phyloP scores from a whole-genome alignment of 2,113 vertebrate genomes.

The Vireo altiloquus region DNA sequence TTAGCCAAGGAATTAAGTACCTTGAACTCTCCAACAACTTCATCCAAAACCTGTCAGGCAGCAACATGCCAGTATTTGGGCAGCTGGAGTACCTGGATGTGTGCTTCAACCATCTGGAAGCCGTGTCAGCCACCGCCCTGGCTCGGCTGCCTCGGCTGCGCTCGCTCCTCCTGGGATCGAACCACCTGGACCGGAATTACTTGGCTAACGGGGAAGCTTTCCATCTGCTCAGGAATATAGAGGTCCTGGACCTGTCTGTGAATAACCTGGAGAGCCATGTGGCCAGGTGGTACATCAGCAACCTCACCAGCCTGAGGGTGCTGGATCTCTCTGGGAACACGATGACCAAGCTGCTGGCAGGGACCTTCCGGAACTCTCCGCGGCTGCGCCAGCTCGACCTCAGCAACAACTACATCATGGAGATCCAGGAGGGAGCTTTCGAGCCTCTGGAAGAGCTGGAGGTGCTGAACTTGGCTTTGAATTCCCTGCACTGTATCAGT shows the following conservation, averaged over 20 bases:
- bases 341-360: slow-evolving; percentile 63
- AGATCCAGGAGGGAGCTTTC: slow-evolving; percentile 74
- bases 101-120: slow-evolving; percentile 76
- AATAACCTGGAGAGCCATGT: slow-evolving; percentile 72
- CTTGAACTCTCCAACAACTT: slow-evolving; percentile 81
- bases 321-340: slow-evolving; percentile 73
- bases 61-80: slow-evolving; percentile 30
- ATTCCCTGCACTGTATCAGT: slow-evolving; percentile 74
- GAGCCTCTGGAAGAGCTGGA: slow-evolving; percentile 67
- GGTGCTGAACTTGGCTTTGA: slow-evolving; percentile 72
- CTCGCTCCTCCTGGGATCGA: slow-evolving; percentile 73
- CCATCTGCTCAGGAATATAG: slow-evolving; percentile 58
- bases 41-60: slow-evolving; percentile 70
- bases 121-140: slow-evolving; percentile 67
- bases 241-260: slow-evolving; percentile 71
- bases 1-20: slow-evolving; percentile 62
- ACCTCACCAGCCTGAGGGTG: slow-evolving; percentile 65
- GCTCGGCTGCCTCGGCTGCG: slow-evolving; percentile 64
- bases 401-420: slow-evolving; percentile 74
- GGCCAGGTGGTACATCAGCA: slow-evolving; percentile 70
- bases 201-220: slow-evolving; percentile 66
- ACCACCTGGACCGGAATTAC: slow-evolving; percentile 67
- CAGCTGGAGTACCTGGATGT: slow-evolving; percentile 75
- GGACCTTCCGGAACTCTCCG: slow-evolving; percentile 62
- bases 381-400: slow-evolving; percentile 63